These are phyloP conservation scores for Pseudomyrmex flavicornis DNA, from an alignment of 1,140 invertebrate species.

Conservation along the genomic window DNA sequence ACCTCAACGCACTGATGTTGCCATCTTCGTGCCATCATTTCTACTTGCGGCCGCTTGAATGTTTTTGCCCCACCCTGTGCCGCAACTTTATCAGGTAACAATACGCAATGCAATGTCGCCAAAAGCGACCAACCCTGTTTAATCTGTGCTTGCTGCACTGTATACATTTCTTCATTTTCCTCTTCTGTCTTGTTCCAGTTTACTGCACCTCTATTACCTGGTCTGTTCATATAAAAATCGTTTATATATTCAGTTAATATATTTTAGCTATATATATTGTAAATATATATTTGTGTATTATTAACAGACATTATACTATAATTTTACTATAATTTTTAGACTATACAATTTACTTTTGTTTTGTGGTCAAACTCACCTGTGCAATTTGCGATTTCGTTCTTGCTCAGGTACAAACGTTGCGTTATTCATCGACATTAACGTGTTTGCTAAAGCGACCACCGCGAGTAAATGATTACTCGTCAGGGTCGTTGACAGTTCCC, in stretches of 20 bases:
- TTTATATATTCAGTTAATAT: not conserved
- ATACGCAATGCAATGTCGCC: conserved; percentile 97
- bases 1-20: conserved; percentile 99
- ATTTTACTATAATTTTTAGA: not conserved
- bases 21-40: conserved; percentile 98
- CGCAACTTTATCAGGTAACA: conserved; percentile 95
- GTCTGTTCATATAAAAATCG: conserved; percentile 66
- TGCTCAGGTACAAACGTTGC: conserved; percentile 96
- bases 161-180: conserved; percentile 92
- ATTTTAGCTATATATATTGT: not conserved
- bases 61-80: conserved; percentile 89
- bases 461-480: conserved; percentile 98
- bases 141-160: conserved; percentile 94
- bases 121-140: conserved; percentile 98
- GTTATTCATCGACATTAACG: conserved; percentile 99
- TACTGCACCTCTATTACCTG: conserved; percentile 82
- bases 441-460: conserved; percentile 97
- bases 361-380: conserved; percentile 84
- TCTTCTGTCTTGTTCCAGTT: conserved; percentile 90
- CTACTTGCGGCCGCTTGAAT: conserved; percentile 97
- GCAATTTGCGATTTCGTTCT: conserved; percentile 91
- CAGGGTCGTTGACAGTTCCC: conserved; percentile 97
- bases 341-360: not conserved
- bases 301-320: no score
- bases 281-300: no score